Conservation (phyloP, 2,113 vertebrate species). For the Cyanoliseus patagonus region DNA sequence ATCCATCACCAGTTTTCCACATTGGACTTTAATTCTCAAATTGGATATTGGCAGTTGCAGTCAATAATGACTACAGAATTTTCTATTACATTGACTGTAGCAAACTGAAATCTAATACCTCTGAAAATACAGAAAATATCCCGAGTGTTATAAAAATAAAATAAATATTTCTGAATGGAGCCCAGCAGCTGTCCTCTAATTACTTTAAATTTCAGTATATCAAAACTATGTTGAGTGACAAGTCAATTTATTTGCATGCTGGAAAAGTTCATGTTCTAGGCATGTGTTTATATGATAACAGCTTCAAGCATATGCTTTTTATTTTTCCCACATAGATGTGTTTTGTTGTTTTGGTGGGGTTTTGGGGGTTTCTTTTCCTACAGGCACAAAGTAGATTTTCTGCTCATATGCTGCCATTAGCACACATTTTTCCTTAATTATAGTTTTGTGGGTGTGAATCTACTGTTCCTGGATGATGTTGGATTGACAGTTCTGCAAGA, state of each 20-base stretch:
- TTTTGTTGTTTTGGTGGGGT: neutral
- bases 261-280: constrained; percentile 14
- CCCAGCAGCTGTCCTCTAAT: constrained; percentile 1
- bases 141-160: constrained; percentile 23
- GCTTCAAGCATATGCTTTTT: constrained; percentile 28
- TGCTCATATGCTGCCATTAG: neutral
- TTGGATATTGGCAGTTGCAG: neutral
- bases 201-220: neutral
- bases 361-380: neutral
- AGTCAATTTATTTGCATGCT: constrained; percentile 15
- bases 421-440: neutral
- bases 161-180: neutral
- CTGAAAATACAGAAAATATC: neutral
- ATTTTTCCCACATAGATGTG: neutral
- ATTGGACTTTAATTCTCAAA: neutral
- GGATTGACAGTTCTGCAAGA: neutral
- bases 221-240: neutral
- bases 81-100: neutral
- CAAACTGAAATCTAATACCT: constrained; percentile 20
- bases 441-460: neutral
- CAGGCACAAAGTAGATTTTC: neutral
- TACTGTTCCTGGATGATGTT: neutral
- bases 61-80: constrained; percentile 4
- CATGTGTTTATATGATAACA: constrained; percentile 38
- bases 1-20: neutral